phyloP scores from a whole-genome alignment of 2,797 vertebrate species.

The Pipistrellus kuhlii region DNA sequence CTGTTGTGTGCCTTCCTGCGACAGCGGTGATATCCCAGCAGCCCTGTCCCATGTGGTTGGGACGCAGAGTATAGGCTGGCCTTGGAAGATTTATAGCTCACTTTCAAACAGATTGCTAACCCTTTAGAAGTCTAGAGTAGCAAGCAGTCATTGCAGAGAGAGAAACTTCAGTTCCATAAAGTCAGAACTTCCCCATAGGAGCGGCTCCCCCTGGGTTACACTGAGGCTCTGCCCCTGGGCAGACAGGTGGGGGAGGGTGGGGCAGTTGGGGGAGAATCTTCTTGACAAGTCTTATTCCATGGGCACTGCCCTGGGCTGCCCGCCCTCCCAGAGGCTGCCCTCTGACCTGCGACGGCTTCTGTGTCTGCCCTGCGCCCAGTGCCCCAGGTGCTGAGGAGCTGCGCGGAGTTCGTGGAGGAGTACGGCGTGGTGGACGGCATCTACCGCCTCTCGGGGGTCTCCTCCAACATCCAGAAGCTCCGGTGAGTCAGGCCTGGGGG shows the following conservation, averaged over 20 bases:
- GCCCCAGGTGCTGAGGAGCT: conserved; percentile 93
- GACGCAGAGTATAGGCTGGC: not conserved
- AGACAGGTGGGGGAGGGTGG: not conserved
- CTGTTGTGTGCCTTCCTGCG: not conserved
- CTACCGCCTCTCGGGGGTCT: conserved; percentile 95
- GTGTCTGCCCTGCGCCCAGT: conserved; percentile 85
- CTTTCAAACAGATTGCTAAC: not conserved
- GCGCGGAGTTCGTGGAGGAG: conserved; percentile 94
- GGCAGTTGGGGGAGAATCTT: not conserved
- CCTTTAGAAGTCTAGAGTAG: not conserved
- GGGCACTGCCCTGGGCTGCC: not conserved
- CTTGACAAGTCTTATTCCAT: not conserved
- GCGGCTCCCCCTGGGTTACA: not conserved
- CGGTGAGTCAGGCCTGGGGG: conserved; percentile 86
- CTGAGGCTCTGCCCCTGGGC: not conserved
- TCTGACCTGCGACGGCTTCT: not conserved
- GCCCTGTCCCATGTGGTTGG: not conserved
- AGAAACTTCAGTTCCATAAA: not conserved
- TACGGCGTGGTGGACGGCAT: conserved; percentile 96
- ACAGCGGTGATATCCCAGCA: not conserved
- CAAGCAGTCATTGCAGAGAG: not conserved
- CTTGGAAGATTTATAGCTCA: not conserved
- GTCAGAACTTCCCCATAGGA: not conserved
- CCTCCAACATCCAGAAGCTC: conserved; percentile 96
- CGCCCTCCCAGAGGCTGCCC: not conserved